phyloP scores from a whole-genome alignment of 2,888 invertebrate genomes.

The Boloria selene region DNA sequence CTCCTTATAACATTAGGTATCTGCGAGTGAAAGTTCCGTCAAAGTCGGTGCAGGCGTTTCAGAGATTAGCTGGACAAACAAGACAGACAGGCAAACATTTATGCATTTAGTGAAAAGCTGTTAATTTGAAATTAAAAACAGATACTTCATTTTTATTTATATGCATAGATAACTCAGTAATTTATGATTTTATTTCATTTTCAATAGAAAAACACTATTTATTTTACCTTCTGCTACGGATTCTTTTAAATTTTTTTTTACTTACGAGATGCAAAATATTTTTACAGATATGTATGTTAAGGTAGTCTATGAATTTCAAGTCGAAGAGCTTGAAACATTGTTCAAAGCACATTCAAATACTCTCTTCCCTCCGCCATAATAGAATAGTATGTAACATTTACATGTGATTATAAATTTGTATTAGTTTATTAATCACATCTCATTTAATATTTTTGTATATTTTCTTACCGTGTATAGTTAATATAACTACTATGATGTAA shows the following conservation, averaged over 20 bases:
- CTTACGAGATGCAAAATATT: background rate
- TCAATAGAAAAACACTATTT: too few relatives aligned
- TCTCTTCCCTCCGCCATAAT: constrained; percentile 37
- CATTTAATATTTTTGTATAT: constrained; percentile 37
- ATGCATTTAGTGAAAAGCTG: too few relatives aligned
- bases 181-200: too few relatives aligned
- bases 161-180: too few relatives aligned
- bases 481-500: constrained; percentile 30
- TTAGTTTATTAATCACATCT: constrained; percentile 32
- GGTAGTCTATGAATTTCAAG: constrained; percentile 14
- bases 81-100: too few relatives aligned
- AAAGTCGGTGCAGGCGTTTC: too few relatives aligned
- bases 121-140: too few relatives aligned
- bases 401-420: constrained; percentile 26
- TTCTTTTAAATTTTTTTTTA: background rate
- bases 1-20: too few relatives aligned
- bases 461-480: constrained; percentile 37
- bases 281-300: constrained; percentile 13
- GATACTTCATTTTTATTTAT: too few relatives aligned
- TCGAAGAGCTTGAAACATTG: constrained; percentile 26
- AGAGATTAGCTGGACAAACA: too few relatives aligned
- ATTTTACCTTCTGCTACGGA: too few relatives aligned
- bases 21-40: too few relatives aligned
- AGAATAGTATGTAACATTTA: constrained; percentile 29
- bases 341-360: constrained; percentile 32